phyloP scores from a whole-genome alignment of 2,888 invertebrate species.

The Machimus atricapillus region DNA sequence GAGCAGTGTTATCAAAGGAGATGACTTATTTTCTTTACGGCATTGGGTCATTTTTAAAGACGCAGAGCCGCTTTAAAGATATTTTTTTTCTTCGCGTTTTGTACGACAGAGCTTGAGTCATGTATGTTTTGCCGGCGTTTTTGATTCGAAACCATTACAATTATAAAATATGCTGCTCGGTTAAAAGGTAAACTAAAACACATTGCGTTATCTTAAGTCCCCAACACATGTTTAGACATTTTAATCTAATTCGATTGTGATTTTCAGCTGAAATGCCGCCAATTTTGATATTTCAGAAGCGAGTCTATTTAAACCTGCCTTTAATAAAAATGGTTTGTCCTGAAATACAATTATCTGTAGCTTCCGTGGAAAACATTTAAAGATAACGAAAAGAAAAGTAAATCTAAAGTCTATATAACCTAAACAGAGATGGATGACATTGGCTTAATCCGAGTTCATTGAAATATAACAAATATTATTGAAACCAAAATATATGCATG shows the following conservation, averaged over 20 bases:
- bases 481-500: too few species aligned
- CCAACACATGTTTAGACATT: too few species aligned
- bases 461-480: not conserved
- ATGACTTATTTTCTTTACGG: not conserved
- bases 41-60: not conserved
- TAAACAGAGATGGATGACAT: not conserved
- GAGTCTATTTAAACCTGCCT: too few species aligned
- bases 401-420: not conserved
- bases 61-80: not conserved
- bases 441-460: not conserved
- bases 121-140: not conserved
- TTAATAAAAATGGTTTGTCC: too few species aligned
- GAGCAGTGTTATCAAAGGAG: not conserved
- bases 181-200: slow-evolving; percentile 42
- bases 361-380: not conserved
- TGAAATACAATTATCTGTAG: too few species aligned
- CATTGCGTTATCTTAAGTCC: too few species aligned
- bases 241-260: too few species aligned
- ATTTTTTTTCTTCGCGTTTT: not conserved
- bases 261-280: too few species aligned
- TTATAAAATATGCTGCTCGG: not conserved
- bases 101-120: not conserved
- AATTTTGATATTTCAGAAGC: too few species aligned
- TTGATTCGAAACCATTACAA: not conserved
- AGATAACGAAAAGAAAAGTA: not conserved